These are phyloP conservation scores for Nasonovia ribisnigri DNA, from an alignment of 2,888 invertebrate genomes.

Conservation along the genomic window DNA sequence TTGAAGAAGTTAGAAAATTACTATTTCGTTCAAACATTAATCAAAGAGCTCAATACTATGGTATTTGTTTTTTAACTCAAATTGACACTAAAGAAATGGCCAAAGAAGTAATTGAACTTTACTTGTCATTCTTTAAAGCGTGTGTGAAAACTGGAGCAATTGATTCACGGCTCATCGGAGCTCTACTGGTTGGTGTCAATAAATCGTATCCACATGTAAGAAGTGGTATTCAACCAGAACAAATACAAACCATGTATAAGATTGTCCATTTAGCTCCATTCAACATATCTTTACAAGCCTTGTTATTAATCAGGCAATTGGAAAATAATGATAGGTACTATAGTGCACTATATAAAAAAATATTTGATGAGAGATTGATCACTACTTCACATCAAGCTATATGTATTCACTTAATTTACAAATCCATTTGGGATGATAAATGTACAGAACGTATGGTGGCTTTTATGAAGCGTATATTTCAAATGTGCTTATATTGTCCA, in stretches of 20 bases:
- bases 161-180: slow-evolving; percentile 86
- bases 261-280: slow-evolving; percentile 85
- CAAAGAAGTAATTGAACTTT: slow-evolving; percentile 87
- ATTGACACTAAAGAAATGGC: slow-evolving; percentile 85
- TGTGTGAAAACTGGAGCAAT: slow-evolving; percentile 88
- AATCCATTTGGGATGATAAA: slow-evolving; percentile 85
- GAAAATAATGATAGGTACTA: slow-evolving; percentile 82
- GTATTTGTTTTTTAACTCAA: slow-evolving; percentile 91
- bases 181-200: slow-evolving; percentile 85
- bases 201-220: slow-evolving; percentile 85
- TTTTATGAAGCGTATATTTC: slow-evolving; percentile 83
- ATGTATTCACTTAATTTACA: slow-evolving; percentile 88
- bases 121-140: slow-evolving; percentile 96
- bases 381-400: slow-evolving; percentile 81
- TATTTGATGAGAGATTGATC: slow-evolving; percentile 81
- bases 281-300: slow-evolving; percentile 75
- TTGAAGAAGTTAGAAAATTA: slow-evolving; percentile 90
- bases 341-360: slow-evolving; percentile 88
- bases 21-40: slow-evolving; percentile 76
- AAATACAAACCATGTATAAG: slow-evolving; percentile 83
- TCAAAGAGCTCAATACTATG: slow-evolving; percentile 79
- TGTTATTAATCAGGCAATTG: slow-evolving; percentile 77
- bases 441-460: slow-evolving; percentile 81
- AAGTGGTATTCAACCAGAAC: slow-evolving; percentile 72
- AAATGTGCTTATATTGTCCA: slow-evolving; percentile 78